Percentiles rank a stretch among this genome's conserved stretches.
Conservation (phyloP, 2,888 invertebrate species). For the Ennomos erosarius region DNA sequence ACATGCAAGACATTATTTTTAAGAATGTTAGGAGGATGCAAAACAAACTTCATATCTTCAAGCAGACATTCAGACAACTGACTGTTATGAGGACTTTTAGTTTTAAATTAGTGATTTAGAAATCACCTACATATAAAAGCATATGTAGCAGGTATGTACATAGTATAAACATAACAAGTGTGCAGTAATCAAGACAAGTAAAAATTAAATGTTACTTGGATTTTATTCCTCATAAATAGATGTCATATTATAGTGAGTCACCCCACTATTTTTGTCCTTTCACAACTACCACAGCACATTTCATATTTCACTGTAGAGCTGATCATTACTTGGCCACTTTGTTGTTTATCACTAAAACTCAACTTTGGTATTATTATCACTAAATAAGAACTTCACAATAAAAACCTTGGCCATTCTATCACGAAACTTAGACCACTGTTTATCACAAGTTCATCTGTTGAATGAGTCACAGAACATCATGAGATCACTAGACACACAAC, state of each 20-base stretch:
- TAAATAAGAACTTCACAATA: not conserved
- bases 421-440: constrained; percentile 16
- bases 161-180: no score
- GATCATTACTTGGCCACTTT: not conserved
- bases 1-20: no score
- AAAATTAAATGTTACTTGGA: no score
- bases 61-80: no score
- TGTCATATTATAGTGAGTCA: constrained; percentile 20
- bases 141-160: no score
- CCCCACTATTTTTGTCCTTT: constrained; percentile 11
- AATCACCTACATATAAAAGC: no score
- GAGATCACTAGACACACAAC: constrained; percentile 33
- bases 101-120: no score
- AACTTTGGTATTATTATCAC: constrained; percentile 9
- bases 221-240: no score
- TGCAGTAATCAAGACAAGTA: no score
- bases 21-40: no score
- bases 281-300: constrained; percentile 11
- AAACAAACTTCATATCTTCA: no score
- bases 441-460: constrained; percentile 7
- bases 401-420: constrained; percentile 5
- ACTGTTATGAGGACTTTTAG: no score
- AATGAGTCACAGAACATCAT: constrained; percentile 26
- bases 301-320: constrained; percentile 1
- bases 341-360: not conserved